Conservation (phyloP, 1,140 invertebrate species). For the Drosophila erecta region DNA sequence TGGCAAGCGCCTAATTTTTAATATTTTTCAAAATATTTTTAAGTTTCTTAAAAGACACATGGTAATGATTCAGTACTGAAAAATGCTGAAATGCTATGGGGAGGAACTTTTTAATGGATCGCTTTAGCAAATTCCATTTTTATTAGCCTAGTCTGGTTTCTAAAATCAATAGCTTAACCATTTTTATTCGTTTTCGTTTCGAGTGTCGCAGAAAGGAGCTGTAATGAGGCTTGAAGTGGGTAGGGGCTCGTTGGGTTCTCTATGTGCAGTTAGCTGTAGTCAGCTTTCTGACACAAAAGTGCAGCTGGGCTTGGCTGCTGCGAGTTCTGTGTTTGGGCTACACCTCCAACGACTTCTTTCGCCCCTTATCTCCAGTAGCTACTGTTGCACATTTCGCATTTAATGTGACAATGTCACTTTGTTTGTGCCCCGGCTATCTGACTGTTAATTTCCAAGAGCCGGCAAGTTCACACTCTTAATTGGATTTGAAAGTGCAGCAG, state of each 20-base stretch:
- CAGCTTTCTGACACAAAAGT: slow-evolving; percentile 70
- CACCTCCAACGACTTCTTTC: slow-evolving; percentile 26
- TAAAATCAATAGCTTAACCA: not conserved
- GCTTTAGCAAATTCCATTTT: too few species aligned
- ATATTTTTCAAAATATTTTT: too few species aligned
- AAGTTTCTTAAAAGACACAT: too few species aligned
- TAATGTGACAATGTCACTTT: slow-evolving; percentile 78
- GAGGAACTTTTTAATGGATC: too few species aligned
- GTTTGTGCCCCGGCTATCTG: slow-evolving; percentile 61
- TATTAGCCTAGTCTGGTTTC: too few species aligned
- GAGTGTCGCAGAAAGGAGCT: slow-evolving; percentile 33
- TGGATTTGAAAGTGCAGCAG: slow-evolving; percentile 76
- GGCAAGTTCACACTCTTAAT: slow-evolving; percentile 81
- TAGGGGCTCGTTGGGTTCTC: slow-evolving; percentile 29
- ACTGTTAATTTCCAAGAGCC: slow-evolving; percentile 68
- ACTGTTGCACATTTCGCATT: slow-evolving; percentile 77
- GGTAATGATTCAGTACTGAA: too few species aligned
- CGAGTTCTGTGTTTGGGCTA: slow-evolving; percentile 22
- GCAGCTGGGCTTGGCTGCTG: slow-evolving; percentile 74
- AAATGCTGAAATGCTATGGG: too few species aligned
- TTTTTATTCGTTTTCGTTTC: slow-evolving; percentile 4
- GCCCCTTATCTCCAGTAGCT: slow-evolving; percentile 47
- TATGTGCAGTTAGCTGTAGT: slow-evolving; percentile 29
- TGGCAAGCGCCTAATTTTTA: too few species aligned
- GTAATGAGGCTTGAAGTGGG: slow-evolving; percentile 63